Percentiles rank a stretch among this genome's conserved stretches.
Conservation (phyloP, 1,140 invertebrate species). For the Dendrolimus punctatus region DNA sequence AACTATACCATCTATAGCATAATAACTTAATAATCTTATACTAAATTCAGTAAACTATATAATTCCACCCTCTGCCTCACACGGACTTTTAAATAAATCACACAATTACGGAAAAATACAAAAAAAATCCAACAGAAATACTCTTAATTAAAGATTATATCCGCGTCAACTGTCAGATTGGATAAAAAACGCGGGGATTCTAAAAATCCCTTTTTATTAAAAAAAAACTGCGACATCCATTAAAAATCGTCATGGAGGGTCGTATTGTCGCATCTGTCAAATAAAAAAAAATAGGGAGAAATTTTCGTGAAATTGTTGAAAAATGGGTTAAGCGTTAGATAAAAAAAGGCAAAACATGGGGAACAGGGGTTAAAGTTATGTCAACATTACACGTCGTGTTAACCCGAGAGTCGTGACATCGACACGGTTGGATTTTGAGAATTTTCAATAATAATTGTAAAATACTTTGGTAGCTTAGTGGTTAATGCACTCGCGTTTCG, state of each 20-base stretch:
- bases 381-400: constrained; percentile 38
- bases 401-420: constrained; percentile 13
- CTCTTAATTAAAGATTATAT: constrained; percentile 70
- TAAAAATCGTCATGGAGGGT: constrained; percentile 56
- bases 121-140: constrained; percentile 46
- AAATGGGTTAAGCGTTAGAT: constrained; percentile 63
- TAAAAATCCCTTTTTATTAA: constrained; percentile 46
- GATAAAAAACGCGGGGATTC: constrained; percentile 41
- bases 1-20: too few relatives aligned
- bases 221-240: constrained; percentile 58
- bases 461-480: too few relatives aligned
- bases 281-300: constrained; percentile 28
- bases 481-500: too few relatives aligned
- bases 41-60: constrained; percentile 4
- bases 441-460: too few relatives aligned
- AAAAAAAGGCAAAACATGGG: constrained; percentile 52
- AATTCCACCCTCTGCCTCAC: background rate
- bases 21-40: too few relatives aligned
- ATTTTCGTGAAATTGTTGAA: constrained; percentile 54
- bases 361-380: constrained; percentile 39
- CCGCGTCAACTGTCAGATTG: constrained; percentile 69
- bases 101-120: constrained; percentile 27
- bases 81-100: constrained; percentile 42
- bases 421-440: background rate
- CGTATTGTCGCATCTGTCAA: constrained; percentile 52